A percentile compares a stretch with the other conserved stretches of the same genome.
Evolutionary conservation across 2,113 vertebrate species (phyloP).

Genomic region (Trochalopteron elliotii): DNA sequence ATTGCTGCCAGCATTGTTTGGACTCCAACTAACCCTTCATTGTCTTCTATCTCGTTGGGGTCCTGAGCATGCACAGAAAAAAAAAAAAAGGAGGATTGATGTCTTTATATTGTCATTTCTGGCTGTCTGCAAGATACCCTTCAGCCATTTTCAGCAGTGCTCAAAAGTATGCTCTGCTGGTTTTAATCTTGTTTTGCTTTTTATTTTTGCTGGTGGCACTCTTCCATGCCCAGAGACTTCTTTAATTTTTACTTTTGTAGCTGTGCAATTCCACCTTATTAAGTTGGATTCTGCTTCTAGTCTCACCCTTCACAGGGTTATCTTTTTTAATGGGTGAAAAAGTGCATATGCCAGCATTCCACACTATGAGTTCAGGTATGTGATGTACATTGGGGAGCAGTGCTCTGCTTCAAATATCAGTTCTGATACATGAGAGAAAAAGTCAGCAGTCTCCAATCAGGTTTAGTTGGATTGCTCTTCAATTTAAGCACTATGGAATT

Average conservation of each 20-base stretch:
- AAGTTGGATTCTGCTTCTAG: slow-evolving; percentile 29
- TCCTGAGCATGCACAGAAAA: slow-evolving; percentile 32
- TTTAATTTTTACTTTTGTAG: slow-evolving; percentile 47
- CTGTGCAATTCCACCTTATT: slow-evolving; percentile 40
- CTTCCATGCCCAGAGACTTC: slow-evolving; percentile 20
- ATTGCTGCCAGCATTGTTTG: slow-evolving; percentile 60
- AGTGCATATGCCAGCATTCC: slow-evolving; percentile 60
- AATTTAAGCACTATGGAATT: neutral
- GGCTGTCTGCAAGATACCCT: slow-evolving; percentile 48
- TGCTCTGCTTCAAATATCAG: neutral
- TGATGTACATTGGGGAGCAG: slow-evolving; percentile 8
- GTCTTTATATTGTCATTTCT: slow-evolving; percentile 62
- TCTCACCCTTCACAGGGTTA: slow-evolving; percentile 23
- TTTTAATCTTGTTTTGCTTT: slow-evolving; percentile 60
- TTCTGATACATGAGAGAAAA: slow-evolving; percentile 1
- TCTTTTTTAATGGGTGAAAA: slow-evolving; percentile 52
- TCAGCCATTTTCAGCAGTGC: slow-evolving; percentile 58
- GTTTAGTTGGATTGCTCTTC: neutral
- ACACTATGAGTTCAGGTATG: neutral
- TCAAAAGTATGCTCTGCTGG: slow-evolving; percentile 48
- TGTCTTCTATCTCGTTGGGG: slow-evolving; percentile 36
- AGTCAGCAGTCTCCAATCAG: slow-evolving; percentile 9
- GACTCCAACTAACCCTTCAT: slow-evolving; percentile 59
- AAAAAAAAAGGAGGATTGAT: neutral
- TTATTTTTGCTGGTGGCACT: slow-evolving; percentile 56